Evolutionary conservation across 2,797 vertebrate species (phyloP), one percentile per base, ranked within the genome.

Genomic region (Natrix natrix): DNA sequence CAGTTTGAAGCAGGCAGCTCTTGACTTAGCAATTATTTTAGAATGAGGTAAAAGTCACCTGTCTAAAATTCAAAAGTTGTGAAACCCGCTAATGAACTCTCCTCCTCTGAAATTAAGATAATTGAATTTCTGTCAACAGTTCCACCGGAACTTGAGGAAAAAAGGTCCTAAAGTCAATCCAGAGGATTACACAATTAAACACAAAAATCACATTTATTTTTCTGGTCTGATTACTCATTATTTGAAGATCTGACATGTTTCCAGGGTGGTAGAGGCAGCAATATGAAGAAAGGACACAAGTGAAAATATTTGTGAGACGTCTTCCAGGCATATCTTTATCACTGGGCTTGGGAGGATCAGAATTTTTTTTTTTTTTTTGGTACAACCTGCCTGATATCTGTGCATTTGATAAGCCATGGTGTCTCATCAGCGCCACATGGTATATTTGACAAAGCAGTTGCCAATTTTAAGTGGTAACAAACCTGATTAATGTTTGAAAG

Each of bases 1-100:
- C 92, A 61, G 20, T 11, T 22, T 93, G 93, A 96, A 92, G 74
- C 92, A 89, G 91, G 57, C 54, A 94, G 93, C 87, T 95, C 8
- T 60, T 96, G 91, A 92, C 56, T 92, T 93, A 95, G 52, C 89
- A 5, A 90, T 93, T 93, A 90, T 78, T 96, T 94, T 95, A 13
- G 69, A 94, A 91, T 94, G 61, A 93, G 78, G 13, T 7, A 95
- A 88, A 63, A 32, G 87, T 22, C 52, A n/a, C 78, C 55, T 86
- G 32, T 48, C 22, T 37, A 69, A n/a, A 28, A 4, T 13, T 8
- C n/a, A 59, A 32, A 26, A 26, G 12, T 87, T 86, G 55, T 24
- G 32, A 88, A 57, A 48, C 48, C 17, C 5, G 37, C 10, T 22
- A 83, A 88, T 26, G 10, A 13, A 10, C 52, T 2, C n/a, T 20